Percentiles rank a stretch among this genome's conserved stretches.
Conservation (phyloP, 92 coral and sea anemone genomes). For the Muricea muricata region DNA sequence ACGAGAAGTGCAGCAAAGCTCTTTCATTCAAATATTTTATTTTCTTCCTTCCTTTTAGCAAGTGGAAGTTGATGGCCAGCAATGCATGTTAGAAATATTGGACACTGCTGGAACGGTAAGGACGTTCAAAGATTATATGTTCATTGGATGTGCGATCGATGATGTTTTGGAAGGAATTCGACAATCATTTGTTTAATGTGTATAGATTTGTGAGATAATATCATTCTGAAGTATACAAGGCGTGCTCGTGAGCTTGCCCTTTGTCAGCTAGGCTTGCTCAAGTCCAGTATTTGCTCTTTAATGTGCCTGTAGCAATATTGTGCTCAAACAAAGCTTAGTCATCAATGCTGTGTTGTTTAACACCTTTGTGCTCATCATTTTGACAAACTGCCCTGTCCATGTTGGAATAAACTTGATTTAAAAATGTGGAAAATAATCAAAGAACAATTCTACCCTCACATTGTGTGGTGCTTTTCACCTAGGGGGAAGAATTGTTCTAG, state of each 20-base stretch:
- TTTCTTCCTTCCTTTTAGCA: constrained; percentile 66
- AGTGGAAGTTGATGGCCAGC: constrained; percentile 98
- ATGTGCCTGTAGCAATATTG: background rate
- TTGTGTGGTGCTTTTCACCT: no score
- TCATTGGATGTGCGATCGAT: background rate
- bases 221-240: background rate
- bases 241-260: no score
- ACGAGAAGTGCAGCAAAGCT: background rate
- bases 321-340: background rate
- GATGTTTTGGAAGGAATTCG: background rate
- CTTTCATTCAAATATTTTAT: background rate
- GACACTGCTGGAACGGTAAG: constrained; percentile 99
- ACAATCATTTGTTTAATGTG: background rate
- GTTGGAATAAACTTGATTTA: background rate
- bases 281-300: background rate
- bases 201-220: background rate
- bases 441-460: no score
- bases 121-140: no score
- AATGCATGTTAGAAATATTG: constrained; percentile 98
- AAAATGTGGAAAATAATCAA: no score
- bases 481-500: background rate
- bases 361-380: background rate
- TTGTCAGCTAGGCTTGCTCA: background rate
- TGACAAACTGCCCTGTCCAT: background rate
- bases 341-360: background rate